Conservation (phyloP, 2,797 vertebrate species). For the Manis javanica region DNA sequence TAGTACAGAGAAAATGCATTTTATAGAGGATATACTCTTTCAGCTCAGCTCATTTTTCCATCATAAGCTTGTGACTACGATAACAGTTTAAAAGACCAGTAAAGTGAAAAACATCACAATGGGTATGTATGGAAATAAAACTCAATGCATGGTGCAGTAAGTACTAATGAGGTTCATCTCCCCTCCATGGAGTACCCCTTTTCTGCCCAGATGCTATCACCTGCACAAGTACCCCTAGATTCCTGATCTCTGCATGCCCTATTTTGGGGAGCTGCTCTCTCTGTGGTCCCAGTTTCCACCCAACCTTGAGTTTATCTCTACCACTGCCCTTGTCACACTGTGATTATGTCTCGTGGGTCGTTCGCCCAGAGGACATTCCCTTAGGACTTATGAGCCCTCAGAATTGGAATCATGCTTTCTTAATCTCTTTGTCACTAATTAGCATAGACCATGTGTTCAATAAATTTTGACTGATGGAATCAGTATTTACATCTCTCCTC, state of each 20-base stretch:
- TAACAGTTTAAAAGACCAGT: neutral
- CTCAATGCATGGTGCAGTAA: neutral
- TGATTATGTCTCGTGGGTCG: neutral
- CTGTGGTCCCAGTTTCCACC: too few species aligned
- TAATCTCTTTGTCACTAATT: neutral
- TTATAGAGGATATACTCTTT: neutral
- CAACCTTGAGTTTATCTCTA: neutral
- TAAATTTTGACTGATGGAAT: neutral
- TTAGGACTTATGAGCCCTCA: neutral
- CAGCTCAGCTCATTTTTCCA: neutral
- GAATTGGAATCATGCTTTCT: neutral
- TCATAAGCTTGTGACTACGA: neutral
- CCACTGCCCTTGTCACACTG: neutral
- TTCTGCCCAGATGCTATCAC: neutral
- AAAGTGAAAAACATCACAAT: neutral
- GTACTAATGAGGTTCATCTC: neutral
- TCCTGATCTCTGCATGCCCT: neutral
- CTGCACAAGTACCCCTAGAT: neutral
- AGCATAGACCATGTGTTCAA: neutral
- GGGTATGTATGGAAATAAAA: neutral
- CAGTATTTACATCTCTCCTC: neutral
- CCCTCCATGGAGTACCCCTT: neutral
- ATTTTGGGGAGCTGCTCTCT: neutral
- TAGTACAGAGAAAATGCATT: constrained; percentile 22
- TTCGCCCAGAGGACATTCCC: neutral